phyloP scores from a whole-genome alignment of 1,140 invertebrate species.

The Agrypnia vestita region DNA sequence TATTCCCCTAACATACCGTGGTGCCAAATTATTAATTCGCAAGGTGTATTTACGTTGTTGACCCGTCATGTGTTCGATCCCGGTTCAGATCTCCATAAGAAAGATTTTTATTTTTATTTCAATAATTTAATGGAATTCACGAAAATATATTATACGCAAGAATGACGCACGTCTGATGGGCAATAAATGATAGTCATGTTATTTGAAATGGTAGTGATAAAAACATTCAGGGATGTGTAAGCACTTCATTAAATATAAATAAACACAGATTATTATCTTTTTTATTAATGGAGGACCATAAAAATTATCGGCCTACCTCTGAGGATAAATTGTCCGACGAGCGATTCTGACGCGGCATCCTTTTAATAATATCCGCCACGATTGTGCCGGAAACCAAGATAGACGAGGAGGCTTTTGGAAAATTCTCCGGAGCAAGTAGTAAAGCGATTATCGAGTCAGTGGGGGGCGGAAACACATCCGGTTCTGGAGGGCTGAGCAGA shows the following conservation, averaged over 20 bases:
- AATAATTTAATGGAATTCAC: too few relatives aligned
- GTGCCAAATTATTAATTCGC: too few relatives aligned
- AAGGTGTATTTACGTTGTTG: too few relatives aligned
- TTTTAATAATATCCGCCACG: neutral
- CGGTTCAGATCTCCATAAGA: too few relatives aligned
- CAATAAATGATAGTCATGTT: too few relatives aligned
- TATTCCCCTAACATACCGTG: too few relatives aligned
- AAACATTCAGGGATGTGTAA: neutral
- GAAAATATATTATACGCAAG: too few relatives aligned
- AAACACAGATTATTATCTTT: neutral
- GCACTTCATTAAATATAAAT: neutral
- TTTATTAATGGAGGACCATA: too few relatives aligned
- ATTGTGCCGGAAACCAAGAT: neutral
- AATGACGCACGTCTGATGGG: too few relatives aligned
- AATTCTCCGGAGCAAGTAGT: neutral
- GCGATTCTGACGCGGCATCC: neutral
- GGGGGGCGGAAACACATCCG: constrained; percentile 31
- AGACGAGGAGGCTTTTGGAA: constrained; percentile 10
- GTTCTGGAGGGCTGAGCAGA: neutral
- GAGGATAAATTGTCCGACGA: neutral
- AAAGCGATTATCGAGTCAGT: constrained; percentile 14
- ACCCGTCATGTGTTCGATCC: too few relatives aligned
- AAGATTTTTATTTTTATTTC: too few relatives aligned
- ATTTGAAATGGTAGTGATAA: too few relatives aligned
- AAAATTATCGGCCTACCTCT: neutral